These are phyloP conservation scores for Mormoops blainvillei DNA, from an alignment of 2,113 vertebrate genomes.

Conservation along the genomic window DNA sequence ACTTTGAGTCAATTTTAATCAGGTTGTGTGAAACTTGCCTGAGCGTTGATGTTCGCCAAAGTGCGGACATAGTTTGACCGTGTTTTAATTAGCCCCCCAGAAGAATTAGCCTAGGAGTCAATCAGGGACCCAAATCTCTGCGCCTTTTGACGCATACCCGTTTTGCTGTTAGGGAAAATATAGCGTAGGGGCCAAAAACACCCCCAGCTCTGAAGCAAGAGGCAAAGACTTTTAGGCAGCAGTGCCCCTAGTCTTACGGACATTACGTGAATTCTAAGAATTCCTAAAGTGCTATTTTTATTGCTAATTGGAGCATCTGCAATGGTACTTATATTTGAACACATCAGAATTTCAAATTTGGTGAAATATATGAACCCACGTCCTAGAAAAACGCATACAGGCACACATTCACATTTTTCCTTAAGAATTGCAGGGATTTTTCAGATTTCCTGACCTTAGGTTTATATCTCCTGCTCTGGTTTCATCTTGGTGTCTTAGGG, in stretches of 20 bases:
- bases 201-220: slow-evolving; percentile 47
- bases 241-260: neutral
- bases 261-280: slow-evolving; percentile 26
- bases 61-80: slow-evolving; percentile 76
- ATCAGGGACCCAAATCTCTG: slow-evolving; percentile 65
- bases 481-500: slow-evolving; percentile 17
- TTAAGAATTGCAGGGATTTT: neutral
- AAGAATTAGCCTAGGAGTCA: slow-evolving; percentile 72
- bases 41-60: slow-evolving; percentile 69
- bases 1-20: slow-evolving; percentile 82
- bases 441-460: slow-evolving; percentile 35
- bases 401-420: neutral
- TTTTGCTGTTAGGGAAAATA: slow-evolving; percentile 42
- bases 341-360: slow-evolving; percentile 14
- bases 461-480: neutral
- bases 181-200: slow-evolving; percentile 47
- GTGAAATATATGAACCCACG: neutral
- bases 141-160: slow-evolving; percentile 68
- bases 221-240: slow-evolving; percentile 48
- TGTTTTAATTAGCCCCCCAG: slow-evolving; percentile 78
- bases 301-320: neutral
- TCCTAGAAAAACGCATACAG: neutral
- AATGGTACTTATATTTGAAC: neutral
- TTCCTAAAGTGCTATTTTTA: neutral
- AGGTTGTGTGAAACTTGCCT: slow-evolving; percentile 78